Evolutionary conservation across 2,113 vertebrate species (phyloP), one percentile per base, ranked within the genome.

Genomic region (Cyphomyrus discorhynchus): DNA sequence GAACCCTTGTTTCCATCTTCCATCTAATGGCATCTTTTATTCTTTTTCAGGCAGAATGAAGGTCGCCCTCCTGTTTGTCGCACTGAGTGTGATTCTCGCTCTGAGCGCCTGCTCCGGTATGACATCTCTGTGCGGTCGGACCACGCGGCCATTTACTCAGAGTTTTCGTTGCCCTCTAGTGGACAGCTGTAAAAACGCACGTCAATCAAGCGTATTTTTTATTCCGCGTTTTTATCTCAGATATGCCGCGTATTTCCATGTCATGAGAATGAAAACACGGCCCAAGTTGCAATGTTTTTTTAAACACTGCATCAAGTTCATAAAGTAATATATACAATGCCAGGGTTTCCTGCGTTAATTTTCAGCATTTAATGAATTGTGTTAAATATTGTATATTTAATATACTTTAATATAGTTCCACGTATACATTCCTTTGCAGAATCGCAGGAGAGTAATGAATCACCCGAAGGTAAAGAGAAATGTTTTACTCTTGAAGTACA

Each of bases 391-490:
- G 3, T 19, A 42, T 42, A 56, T 45, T 39, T 21, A 2, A 62
- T 53, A 17, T 53, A 62, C 42, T 88, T 42, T 42, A 42, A 42
- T 42, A 42, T 42, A 42, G 35, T 31, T 8, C n/a, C 27, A 52
- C 24, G 45, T 21, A 42, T 24, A 49, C 31, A 58, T 15, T 88
- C 15, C 45, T 1, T 94, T 92, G 3, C 92, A 96, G 96, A 96
- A 10, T 96, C 96, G 90, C 91, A 93, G 88, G 96, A 96, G 93
- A 96, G 96, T 92, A 88, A 93, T 83, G 96, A 96, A 89, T 96
- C 96, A 52, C 3, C 3, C 66, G 96, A 96, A 96, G 95, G 96
- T 96, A 83, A 88, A 62, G 49, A 24, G 21, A 17, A 80, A 89
- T 42, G 31, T 39, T 52, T 53, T 53, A 52, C 47, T 52, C n/a